Conservation (phyloP, 2,113 vertebrate genomes). For the Apteryx owenii region DNA sequence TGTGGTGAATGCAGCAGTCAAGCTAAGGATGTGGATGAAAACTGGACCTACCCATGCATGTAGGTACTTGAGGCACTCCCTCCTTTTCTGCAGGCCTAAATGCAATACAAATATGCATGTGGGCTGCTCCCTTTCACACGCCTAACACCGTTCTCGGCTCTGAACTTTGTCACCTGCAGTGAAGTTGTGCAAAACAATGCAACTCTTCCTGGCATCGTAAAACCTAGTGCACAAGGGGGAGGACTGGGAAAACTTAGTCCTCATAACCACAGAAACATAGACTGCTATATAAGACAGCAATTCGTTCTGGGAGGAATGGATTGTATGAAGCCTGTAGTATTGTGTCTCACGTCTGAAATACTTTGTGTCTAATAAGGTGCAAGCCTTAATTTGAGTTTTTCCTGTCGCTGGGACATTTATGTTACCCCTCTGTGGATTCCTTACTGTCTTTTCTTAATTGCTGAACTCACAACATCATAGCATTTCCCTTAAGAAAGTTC, state of each 20-base stretch:
- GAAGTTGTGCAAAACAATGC: background rate
- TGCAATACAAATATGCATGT: accelerated
- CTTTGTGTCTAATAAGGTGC: background rate
- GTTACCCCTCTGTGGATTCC: background rate
- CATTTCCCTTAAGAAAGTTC: background rate
- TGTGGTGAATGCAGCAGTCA: background rate
- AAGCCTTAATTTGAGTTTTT: background rate
- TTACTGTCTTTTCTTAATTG: background rate
- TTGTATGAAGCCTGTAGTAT: background rate
- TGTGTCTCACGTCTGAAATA: background rate
- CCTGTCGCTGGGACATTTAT: background rate
- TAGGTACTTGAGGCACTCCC: background rate
- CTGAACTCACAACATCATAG: background rate
- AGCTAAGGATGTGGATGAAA: background rate
- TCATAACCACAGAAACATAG: background rate
- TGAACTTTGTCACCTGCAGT: background rate
- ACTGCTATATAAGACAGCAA: background rate
- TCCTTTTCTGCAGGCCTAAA: background rate
- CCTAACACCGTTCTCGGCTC: background rate
- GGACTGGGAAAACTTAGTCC: background rate
- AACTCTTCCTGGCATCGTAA: background rate
- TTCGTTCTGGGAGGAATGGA: background rate
- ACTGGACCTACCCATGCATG: background rate
- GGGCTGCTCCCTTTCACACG: background rate
- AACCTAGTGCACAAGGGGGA: background rate